These are phyloP conservation scores for Chiridota heheva DNA, from an alignment of 35 echinoderm and acorn worm species.

Conservation along the genomic window DNA sequence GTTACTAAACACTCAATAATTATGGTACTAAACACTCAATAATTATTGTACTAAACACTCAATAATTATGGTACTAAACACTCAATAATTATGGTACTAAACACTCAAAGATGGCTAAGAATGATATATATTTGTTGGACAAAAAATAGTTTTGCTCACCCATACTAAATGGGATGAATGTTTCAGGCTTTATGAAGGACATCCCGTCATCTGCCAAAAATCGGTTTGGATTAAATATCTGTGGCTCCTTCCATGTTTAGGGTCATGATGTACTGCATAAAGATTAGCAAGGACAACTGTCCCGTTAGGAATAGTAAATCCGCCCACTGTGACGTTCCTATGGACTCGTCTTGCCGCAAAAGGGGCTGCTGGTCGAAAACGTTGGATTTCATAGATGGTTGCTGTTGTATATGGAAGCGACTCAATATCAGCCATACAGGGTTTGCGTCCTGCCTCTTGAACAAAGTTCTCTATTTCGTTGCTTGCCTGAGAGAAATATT, in stretches of 20 bases:
- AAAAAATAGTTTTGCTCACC: no score
- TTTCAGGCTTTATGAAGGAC: neutral
- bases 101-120: no score
- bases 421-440: no score
- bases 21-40: no score
- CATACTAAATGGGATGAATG: constrained; percentile 11
- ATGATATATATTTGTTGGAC: no score
- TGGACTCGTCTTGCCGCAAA: neutral
- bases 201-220: neutral
- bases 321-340: neutral
- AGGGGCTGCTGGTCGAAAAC: constrained; percentile 1
- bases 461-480: no score
- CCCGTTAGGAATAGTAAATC: constrained; percentile 13
- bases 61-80: no score
- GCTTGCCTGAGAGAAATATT: no score
- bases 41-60: no score
- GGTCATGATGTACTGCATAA: constrained; percentile 4
- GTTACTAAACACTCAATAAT: no score
- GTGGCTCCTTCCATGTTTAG: neutral
- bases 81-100: no score
- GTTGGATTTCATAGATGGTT: neutral
- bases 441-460: no score
- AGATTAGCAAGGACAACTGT: neutral
- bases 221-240: constrained; percentile 1
- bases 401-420: constrained; percentile 3